phyloP scores from a whole-genome alignment of 2,113 vertebrate species.

The Scortum barcoo region DNA sequence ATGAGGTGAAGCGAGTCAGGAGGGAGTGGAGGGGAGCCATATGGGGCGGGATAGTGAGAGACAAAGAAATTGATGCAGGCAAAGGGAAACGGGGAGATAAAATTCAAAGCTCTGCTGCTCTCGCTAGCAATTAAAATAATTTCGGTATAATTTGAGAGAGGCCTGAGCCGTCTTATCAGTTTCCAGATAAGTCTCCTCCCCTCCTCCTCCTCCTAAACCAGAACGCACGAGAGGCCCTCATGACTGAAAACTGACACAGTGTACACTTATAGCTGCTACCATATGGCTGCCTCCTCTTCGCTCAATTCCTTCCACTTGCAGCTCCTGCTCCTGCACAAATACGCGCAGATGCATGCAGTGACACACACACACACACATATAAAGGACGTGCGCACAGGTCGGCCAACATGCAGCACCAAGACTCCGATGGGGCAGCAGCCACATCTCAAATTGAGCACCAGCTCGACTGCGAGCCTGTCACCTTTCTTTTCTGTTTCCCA shows the following conservation, averaged over 20 bases:
- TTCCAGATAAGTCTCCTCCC: slow-evolving; percentile 57
- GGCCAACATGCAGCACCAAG: not conserved
- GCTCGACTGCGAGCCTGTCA: not conserved
- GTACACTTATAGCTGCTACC: slow-evolving; percentile 39
- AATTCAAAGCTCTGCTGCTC: slow-evolving; percentile 57
- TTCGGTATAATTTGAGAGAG: slow-evolving; percentile 63
- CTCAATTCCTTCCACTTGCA: slow-evolving; percentile 18
- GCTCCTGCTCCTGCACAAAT: slow-evolving; percentile 23
- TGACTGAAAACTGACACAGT: slow-evolving; percentile 59
- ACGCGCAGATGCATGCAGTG: not conserved
- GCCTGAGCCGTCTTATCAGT: slow-evolving; percentile 54
- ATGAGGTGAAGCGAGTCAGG: slow-evolving; percentile 46
- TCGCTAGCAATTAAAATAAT: slow-evolving; percentile 70
- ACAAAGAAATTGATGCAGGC: slow-evolving; percentile 35
- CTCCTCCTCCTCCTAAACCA: slow-evolving; percentile 21
- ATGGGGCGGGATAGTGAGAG: slow-evolving; percentile 36
- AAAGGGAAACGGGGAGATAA: slow-evolving; percentile 49
- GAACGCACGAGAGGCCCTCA: slow-evolving; percentile 44
- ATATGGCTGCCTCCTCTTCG: slow-evolving; percentile 35
- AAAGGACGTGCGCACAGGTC: not conserved
- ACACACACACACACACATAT: not conserved
- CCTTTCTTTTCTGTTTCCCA: not conserved
- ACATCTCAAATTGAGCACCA: not conserved
- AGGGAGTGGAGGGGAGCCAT: slow-evolving; percentile 12
- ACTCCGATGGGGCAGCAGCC: not conserved